Percentiles rank a stretch among this genome's conserved stretches.
These are phyloP conservation scores for Phania funesta DNA, from an alignment of 2,888 invertebrate genomes.

Conservation along the genomic window DNA sequence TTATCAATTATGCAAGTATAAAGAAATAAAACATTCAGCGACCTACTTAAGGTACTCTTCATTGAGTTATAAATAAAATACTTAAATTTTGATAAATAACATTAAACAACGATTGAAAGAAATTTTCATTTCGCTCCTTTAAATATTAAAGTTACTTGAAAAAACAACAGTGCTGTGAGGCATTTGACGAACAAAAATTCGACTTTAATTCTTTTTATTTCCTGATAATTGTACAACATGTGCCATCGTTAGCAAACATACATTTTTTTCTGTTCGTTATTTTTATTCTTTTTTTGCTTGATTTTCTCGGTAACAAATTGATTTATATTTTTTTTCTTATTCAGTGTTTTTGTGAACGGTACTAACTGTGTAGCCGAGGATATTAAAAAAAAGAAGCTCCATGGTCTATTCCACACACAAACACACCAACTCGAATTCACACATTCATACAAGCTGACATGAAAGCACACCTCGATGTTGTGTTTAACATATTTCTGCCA, in stretches of 20 bases:
- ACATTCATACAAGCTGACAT: neutral
- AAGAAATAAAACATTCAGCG: neutral
- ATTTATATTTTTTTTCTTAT: constrained; percentile 29
- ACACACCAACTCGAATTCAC: neutral
- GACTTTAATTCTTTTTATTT: constrained; percentile 8
- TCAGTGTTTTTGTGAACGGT: neutral
- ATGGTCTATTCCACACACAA: neutral
- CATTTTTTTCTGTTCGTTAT: constrained; percentile 5
- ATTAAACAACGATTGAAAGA: neutral
- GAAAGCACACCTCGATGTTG: neutral
- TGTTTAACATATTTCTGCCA: neutral
- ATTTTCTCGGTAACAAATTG: constrained; percentile 45
- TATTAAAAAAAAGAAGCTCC: neutral
- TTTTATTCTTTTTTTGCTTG: neutral
- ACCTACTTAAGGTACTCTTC: neutral
- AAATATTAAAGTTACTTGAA: constrained; percentile 5
- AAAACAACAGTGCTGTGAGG: neutral
- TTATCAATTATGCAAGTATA: constrained; percentile 11
- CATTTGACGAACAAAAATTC: neutral
- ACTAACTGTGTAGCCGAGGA: neutral
- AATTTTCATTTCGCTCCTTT: neutral
- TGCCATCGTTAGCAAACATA: constrained; percentile 46
- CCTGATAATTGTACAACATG: constrained; percentile 22
- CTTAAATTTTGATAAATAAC: neutral
- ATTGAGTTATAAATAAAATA: neutral